Conservation (phyloP, 2,888 invertebrate species). For the Itoplectis maculator region DNA sequence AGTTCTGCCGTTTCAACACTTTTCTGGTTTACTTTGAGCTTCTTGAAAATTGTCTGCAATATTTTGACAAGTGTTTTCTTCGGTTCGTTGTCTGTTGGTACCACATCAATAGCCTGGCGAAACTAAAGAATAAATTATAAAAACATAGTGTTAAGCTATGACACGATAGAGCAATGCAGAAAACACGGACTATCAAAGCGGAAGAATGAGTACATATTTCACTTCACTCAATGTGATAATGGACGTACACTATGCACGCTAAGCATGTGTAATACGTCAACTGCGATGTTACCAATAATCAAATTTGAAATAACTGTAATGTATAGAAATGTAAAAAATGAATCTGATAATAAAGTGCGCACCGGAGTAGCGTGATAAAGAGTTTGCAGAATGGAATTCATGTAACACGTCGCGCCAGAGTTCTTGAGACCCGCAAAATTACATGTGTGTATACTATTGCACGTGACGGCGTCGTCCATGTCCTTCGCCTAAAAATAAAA, state of each 20-base stretch:
- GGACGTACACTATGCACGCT: neutral
- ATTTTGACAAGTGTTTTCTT: slow-evolving; percentile 11
- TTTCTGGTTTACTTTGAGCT: neutral
- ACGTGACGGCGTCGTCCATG: neutral
- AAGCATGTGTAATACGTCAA: neutral
- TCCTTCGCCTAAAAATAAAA: neutral
- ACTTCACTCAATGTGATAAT: neutral
- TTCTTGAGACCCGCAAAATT: slow-evolving; percentile 17
- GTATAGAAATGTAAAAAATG: slow-evolving; percentile 1
- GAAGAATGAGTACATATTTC: neutral
- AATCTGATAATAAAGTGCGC: neutral
- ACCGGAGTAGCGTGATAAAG: slow-evolving; percentile 13
- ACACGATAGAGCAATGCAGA: neutral
- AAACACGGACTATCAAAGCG: neutral
- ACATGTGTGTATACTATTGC: no score
- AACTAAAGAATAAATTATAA: neutral
- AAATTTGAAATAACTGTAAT: neutral
- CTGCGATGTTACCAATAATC: neutral
- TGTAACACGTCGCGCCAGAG: slow-evolving; percentile 22
- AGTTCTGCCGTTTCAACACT: slow-evolving; percentile 22
- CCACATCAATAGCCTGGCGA: slow-evolving; percentile 2
- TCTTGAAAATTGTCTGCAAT: slow-evolving; percentile 11
- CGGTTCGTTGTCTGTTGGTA: slow-evolving; percentile 5
- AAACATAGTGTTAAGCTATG: neutral
- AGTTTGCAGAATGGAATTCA: slow-evolving; percentile 25